Percentiles rank a stretch among this genome's conserved stretches.
Conservation (phyloP, 2,113 vertebrate genomes). For the Otus sunia region DNA sequence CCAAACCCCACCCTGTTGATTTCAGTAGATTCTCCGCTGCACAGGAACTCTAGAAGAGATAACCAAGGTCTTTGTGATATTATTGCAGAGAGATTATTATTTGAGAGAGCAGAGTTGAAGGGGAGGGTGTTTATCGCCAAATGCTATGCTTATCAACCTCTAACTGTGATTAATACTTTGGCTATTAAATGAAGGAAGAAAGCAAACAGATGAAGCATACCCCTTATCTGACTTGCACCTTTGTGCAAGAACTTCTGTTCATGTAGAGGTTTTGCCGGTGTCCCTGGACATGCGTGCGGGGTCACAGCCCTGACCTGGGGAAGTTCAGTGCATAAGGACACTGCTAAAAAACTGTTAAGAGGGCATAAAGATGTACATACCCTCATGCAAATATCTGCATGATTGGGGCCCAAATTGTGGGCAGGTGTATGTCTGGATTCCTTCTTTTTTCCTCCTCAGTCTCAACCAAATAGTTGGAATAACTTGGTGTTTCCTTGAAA, state of each 20-base stretch:
- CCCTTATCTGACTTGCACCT: background rate
- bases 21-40: background rate
- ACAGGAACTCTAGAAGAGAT: background rate
- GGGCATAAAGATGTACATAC: background rate
- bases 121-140: background rate
- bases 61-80: constrained; percentile 1
- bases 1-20: background rate
- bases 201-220: background rate
- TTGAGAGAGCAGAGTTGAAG: background rate
- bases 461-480: background rate
- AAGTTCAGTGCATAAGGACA: background rate
- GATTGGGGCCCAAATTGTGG: accelerated
- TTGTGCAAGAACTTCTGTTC: background rate
- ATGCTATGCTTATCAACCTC: background rate
- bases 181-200: background rate
- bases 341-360: background rate
- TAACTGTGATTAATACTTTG: background rate
- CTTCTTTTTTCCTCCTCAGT: background rate
- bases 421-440: background rate
- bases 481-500: background rate
- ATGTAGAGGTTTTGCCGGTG: background rate
- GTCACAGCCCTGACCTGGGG: background rate
- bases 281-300: background rate
- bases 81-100: background rate
- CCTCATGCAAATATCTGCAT: background rate